A percentile compares a stretch with the other conserved stretches of the same genome.
Evolutionary conservation across 2,888 invertebrate species (phyloP).

Genomic region (Amphipoea oculea): DNA sequence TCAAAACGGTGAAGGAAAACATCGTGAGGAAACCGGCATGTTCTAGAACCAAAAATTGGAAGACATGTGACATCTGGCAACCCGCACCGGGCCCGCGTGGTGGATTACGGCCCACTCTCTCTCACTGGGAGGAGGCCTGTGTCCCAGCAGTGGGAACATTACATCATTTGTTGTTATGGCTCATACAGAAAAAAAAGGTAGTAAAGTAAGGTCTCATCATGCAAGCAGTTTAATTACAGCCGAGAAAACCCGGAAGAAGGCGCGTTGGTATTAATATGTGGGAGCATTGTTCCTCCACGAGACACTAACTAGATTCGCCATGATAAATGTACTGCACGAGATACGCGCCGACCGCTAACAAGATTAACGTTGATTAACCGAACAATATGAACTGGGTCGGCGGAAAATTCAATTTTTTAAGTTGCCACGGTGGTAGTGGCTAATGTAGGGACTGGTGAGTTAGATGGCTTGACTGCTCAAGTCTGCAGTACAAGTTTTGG

Average conservation of each 20-base stretch:
- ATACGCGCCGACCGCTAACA: constrained; percentile 71
- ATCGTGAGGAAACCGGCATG: no score
- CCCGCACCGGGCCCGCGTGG: no score
- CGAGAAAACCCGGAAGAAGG: constrained; percentile 33
- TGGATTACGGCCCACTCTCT: no score
- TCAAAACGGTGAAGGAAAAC: no score
- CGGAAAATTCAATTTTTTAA: constrained; percentile 77
- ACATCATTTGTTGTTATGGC: no score
- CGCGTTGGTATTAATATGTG: constrained; percentile 50
- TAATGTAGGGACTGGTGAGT: constrained; percentile 55
- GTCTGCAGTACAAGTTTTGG: constrained; percentile 5
- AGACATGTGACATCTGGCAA: no score
- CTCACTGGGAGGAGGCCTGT: no score
- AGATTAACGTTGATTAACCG: constrained; percentile 79
- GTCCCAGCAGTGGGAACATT: no score
- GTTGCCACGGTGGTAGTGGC: constrained; percentile 56
- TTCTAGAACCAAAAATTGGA: no score
- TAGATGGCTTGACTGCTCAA: constrained; percentile 26
- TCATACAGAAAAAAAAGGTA: no score
- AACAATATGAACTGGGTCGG: constrained; percentile 80
- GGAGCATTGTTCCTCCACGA: constrained; percentile 61
- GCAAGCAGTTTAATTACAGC: constrained; percentile 18
- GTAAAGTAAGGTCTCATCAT: neutral
- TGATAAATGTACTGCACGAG: constrained; percentile 71
- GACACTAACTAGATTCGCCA: constrained; percentile 71